Percentiles rank a stretch among this genome's conserved stretches.
phyloP scores from a whole-genome alignment of 2,797 vertebrate species.

The Fistularia commersonii region DNA sequence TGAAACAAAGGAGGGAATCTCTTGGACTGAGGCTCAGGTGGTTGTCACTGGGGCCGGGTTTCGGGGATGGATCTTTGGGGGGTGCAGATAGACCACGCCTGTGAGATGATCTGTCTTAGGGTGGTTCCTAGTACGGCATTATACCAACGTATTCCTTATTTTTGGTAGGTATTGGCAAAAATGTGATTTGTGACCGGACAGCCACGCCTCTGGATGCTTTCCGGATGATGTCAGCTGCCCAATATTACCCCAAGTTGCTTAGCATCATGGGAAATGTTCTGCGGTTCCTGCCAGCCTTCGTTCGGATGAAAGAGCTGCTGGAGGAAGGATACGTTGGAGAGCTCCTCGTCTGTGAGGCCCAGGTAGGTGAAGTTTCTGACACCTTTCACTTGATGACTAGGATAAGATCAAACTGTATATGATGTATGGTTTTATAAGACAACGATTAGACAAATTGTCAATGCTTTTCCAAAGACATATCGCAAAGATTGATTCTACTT shows the following conservation, averaged over 20 bases:
- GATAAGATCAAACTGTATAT: not conserved
- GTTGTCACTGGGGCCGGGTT: too few species aligned
- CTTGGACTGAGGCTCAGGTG: too few species aligned
- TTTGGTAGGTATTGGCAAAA: constrained; percentile 91
- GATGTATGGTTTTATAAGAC: not conserved
- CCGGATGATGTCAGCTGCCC: constrained; percentile 96
- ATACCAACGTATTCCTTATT: constrained; percentile 3
- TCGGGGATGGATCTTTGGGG: too few species aligned
- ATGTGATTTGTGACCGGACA: constrained; percentile 96
- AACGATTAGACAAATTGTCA: too few species aligned
- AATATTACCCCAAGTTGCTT: constrained; percentile 98
- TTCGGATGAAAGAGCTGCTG: constrained; percentile 95
- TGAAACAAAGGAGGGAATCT: too few species aligned
- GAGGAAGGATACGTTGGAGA: constrained; percentile 94
- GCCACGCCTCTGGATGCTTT: constrained; percentile 96
- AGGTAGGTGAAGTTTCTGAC: constrained; percentile 53
- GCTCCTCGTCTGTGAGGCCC: constrained; percentile 94
- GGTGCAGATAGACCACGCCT: too few species aligned
- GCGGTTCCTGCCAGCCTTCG: constrained; percentile 93
- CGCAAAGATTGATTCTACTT: too few species aligned
- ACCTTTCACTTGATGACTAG: too few species aligned
- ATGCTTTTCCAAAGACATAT: too few species aligned
- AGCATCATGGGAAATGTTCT: constrained; percentile 98
- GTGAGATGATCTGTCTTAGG: too few species aligned
- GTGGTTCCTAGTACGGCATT: too few species aligned